phyloP scores from a whole-genome alignment of 1,140 invertebrate genomes.

The Phocides pigmalion region DNA sequence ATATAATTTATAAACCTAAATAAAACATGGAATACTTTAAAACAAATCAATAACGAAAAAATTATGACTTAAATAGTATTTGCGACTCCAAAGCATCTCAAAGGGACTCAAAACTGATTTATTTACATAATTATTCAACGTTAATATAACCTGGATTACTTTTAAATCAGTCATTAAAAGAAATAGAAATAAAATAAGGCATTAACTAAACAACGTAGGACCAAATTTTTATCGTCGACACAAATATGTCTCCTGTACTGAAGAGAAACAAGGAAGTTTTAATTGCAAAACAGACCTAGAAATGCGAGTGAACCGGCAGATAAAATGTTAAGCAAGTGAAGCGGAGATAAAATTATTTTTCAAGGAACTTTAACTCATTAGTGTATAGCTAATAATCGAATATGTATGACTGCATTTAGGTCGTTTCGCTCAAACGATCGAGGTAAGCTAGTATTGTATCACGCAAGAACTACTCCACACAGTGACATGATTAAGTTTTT shows the following conservation, averaged over 20 bases:
- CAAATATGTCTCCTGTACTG: neutral
- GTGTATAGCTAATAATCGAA: conserved; percentile 42
- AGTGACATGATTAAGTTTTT: conserved; percentile 1
- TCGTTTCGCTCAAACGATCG: conserved; percentile 47
- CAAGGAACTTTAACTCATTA: conserved; percentile 44
- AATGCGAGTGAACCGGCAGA: neutral
- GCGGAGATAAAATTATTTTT: conserved; percentile 35
- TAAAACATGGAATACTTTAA: too few relatives aligned
- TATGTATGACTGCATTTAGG: conserved; percentile 57
- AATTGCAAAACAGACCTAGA: neutral
- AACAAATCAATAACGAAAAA: too few relatives aligned
- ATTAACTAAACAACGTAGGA: too few relatives aligned
- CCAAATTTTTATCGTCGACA: neutral
- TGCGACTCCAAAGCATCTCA: too few relatives aligned
- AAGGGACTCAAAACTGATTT: too few relatives aligned
- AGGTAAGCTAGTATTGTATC: conserved; percentile 47
- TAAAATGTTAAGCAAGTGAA: conserved; percentile 21
- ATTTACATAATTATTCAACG: too few relatives aligned
- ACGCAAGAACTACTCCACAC: conserved; percentile 37
- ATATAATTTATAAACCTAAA: too few relatives aligned
- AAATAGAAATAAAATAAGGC: too few relatives aligned
- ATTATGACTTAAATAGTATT: too few relatives aligned
- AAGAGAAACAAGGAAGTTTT: conserved; percentile 1
- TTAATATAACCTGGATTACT: too few relatives aligned
- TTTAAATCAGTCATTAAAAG: too few relatives aligned